Conservation (phyloP, 2,888 invertebrate species). For the Trachelus tabidus region DNA sequence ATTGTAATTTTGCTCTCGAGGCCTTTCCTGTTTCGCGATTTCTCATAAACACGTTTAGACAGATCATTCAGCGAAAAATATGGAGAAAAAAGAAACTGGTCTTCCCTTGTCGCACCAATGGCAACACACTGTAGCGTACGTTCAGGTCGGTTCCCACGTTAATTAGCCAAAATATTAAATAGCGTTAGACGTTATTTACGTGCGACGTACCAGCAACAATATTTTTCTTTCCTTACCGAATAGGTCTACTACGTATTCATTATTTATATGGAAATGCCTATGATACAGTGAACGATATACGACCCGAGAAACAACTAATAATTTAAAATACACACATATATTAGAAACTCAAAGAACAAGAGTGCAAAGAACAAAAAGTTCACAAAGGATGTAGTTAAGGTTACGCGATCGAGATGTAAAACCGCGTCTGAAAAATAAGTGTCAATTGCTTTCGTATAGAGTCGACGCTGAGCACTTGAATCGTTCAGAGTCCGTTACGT, state of each 20-base stretch:
- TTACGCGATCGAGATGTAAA: not conserved
- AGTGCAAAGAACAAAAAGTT: not conserved
- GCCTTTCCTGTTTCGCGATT: constrained; percentile 25
- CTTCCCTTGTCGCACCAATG: constrained; percentile 12
- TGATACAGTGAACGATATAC: not conserved
- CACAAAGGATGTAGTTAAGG: not conserved
- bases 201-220: not conserved
- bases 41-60: constrained; percentile 31
- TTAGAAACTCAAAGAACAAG: not conserved
- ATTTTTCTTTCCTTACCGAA: not conserved
- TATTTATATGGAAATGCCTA: not conserved
- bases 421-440: not conserved
- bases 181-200: not conserved
- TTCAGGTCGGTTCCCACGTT: constrained; percentile 6
- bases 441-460: not conserved
- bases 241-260: not conserved
- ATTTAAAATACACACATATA: not conserved
- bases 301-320: not conserved
- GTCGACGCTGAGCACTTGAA: not conserved
- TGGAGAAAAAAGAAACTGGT: constrained; percentile 27
- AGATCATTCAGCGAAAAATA: constrained; percentile 17
- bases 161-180: constrained; percentile 8
- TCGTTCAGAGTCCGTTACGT: not conserved
- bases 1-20: constrained; percentile 33
- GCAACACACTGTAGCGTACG: constrained; percentile 4